These are phyloP conservation scores for Diplazon laetatorius DNA, from an alignment of 2,888 invertebrate genomes.

Conservation along the genomic window DNA sequence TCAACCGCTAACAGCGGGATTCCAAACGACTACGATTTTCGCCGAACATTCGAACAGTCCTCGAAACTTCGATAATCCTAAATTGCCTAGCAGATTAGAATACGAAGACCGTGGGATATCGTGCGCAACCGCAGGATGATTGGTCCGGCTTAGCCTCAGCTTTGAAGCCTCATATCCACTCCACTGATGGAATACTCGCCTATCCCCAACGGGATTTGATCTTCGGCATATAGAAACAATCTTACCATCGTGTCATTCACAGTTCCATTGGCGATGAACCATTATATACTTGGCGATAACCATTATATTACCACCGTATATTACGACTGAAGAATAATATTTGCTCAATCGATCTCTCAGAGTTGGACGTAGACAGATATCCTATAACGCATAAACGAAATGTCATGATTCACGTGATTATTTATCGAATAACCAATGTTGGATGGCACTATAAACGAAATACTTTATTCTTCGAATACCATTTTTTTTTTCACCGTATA, in stretches of 20 bases:
- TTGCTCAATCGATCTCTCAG: too few relatives aligned
- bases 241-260: neutral
- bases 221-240: neutral
- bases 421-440: neutral
- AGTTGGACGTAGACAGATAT: too few relatives aligned
- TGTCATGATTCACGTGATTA: neutral
- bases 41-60: slow-evolving; percentile 60
- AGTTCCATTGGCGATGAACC: too few relatives aligned
- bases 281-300: too few relatives aligned
- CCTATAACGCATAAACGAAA: too few relatives aligned
- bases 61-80: slow-evolving; percentile 65
- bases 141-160: slow-evolving; percentile 12
- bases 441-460: neutral
- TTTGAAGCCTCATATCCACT: slow-evolving; percentile 25
- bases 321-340: too few relatives aligned
- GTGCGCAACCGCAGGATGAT: slow-evolving; percentile 34
- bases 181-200: slow-evolving; percentile 18
- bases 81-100: slow-evolving; percentile 54
- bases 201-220: slow-evolving; percentile 18
- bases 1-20: slow-evolving; percentile 1
- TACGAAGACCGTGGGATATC: slow-evolving; percentile 55
- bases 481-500: neutral
- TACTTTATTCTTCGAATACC: neutral
- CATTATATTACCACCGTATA: too few relatives aligned
- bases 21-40: slow-evolving; percentile 3